Conservation (phyloP, 2,113 vertebrate genomes). For the Apteryx mantelli region DNA sequence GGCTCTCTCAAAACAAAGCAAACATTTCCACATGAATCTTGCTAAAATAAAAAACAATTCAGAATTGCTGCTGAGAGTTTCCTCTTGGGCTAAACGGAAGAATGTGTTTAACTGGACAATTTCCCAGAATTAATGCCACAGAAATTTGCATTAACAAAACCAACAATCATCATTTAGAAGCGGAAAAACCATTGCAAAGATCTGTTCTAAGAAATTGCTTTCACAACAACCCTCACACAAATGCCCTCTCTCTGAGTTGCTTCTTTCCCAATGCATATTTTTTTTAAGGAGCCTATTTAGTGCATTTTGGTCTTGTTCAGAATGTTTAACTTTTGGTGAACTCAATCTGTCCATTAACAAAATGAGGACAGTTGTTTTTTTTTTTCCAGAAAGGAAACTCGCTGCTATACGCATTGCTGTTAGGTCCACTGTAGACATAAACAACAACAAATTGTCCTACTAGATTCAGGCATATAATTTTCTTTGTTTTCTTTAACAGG, state of each 20-base stretch:
- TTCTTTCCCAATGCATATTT: background rate
- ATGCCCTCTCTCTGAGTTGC: background rate
- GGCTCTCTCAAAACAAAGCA: background rate
- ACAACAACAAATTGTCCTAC: constrained; percentile 75
- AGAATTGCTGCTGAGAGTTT: constrained; percentile 15
- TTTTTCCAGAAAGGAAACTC: constrained; percentile 1
- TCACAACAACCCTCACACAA: constrained; percentile 37
- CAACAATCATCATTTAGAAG: constrained; percentile 35
- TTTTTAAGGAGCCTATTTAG: constrained; percentile 1
- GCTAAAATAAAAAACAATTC: background rate
- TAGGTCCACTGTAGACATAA: constrained; percentile 68
- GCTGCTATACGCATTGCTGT: constrained; percentile 26
- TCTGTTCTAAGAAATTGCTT: constrained; percentile 37
- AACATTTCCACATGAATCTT: constrained; percentile 21
- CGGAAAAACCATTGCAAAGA: constrained; percentile 16
- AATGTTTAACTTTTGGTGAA: constrained; percentile 52
- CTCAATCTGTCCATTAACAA: constrained; percentile 24
- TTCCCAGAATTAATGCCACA: constrained; percentile 64
- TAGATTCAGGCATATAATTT: constrained; percentile 76
- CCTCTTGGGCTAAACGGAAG: constrained; percentile 44
- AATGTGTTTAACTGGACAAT: constrained; percentile 53
- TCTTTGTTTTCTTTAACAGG: constrained; percentile 68
- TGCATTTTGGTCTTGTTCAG: background rate
- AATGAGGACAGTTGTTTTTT: constrained; percentile 9
- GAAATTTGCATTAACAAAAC: constrained; percentile 48